Conservation (phyloP, 2,888 invertebrate species). For the Xanthia icteritia region DNA sequence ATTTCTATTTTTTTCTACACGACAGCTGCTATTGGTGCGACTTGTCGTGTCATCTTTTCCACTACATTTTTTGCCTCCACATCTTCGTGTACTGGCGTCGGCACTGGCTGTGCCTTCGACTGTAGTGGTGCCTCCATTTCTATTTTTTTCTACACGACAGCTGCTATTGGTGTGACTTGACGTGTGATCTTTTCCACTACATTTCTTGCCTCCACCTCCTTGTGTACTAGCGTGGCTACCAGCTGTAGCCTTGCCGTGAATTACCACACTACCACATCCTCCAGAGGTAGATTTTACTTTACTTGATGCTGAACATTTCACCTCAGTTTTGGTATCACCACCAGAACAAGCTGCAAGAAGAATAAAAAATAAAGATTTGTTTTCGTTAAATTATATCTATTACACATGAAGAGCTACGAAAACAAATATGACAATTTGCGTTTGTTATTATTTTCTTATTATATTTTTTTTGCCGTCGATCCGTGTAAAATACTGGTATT, state of each 20-base stretch:
- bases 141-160: not conserved
- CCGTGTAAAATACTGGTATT: too few relatives aligned
- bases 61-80: not conserved
- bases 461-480: not conserved
- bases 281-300: not conserved
- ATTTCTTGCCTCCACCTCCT: not conserved
- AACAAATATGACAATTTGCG: not conserved
- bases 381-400: not conserved
- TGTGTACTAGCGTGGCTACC: too few relatives aligned
- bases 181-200: not conserved
- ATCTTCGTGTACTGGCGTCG: not conserved
- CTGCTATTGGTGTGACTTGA: not conserved
- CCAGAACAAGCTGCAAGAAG: conserved; percentile 9
- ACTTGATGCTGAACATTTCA: not conserved
- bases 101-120: not conserved
- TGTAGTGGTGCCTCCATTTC: not conserved
- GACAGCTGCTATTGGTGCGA: not conserved
- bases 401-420: not conserved
- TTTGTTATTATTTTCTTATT: not conserved
- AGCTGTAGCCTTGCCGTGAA: not conserved
- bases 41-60: not conserved
- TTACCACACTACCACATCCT: not conserved
- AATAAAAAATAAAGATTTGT: not conserved
- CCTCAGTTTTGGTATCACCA: not conserved
- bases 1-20: not conserved